Base-by-base conservation (phyloP, 2,888 invertebrate genomes). In the Papilio elwesi region DNA sequence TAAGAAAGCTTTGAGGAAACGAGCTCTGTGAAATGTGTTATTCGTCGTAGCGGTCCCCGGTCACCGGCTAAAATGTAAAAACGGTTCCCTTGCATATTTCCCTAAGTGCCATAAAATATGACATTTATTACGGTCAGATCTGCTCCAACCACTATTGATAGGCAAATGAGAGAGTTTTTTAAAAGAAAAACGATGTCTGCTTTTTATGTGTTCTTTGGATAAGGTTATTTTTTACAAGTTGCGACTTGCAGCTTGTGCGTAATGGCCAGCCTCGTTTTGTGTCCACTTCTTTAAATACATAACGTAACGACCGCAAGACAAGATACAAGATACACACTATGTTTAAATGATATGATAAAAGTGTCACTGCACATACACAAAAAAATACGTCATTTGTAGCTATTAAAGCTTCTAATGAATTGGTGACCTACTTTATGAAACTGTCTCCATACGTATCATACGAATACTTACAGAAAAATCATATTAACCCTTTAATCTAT, bases 41-140 rank as follows among this genome's bases (percentile, higher is more conserved):
- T 91, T 91, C 89, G 84, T 85, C 90, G 88, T 89, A 88, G 87
- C 87, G 87, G 88, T 90, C 91, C 63, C 90, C 90, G 92, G 91
- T 91, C 90, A 91, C 90, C 86, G 84, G 84, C 90, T 85, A 90
- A 92, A 92, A 92, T 91, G 91, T 92, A 92, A 93, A 82, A 93
- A 93, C 90, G 89, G 89, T 90, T 91, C 92, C 92, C 93, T 93
- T 92, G 93, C 93, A 93, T 93, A 92, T 93, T 91, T 92, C 89
- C 91, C 87, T 87, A 90, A 92, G 92, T 90, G 92, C 91, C 90
- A 91, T 93, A 93, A 93, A 93, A 87, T 93, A 92, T 91, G 93
- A 93, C 93, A 91, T 93, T 93, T 93, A 93, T 93, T 92, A 93
- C 93, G 93, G 93, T 93, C 93, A 93, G 90, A 93, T 93, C 92